Evolutionary conservation across 2,797 vertebrate species (phyloP).

Genomic region (Amblyopsis hoosieri): DNA sequence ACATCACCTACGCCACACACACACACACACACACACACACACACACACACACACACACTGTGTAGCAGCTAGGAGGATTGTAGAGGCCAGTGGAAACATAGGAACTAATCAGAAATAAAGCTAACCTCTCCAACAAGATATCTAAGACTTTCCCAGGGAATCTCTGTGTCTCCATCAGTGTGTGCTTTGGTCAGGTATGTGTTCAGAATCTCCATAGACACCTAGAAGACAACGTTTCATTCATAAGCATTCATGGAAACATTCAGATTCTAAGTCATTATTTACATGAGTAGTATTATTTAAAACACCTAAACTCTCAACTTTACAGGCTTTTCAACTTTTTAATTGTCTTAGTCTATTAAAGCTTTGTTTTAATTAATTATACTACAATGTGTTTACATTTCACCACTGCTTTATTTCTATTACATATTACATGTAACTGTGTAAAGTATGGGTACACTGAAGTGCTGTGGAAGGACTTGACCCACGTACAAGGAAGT

Average conservation of each 20-base stretch:
- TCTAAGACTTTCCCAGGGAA: constrained; percentile 95
- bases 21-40: constrained; percentile 13
- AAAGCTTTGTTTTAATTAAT: no score
- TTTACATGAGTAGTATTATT: no score
- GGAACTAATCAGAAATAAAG: not conserved
- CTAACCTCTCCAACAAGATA: constrained; percentile 95
- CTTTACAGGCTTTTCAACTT: no score
- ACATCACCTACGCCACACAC: constrained; percentile 88
- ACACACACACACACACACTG: not conserved
- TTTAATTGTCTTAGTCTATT: no score
- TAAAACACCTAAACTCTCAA: no score
- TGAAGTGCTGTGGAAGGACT: no score
- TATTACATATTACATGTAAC: no score
- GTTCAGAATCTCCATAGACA: constrained; percentile 94
- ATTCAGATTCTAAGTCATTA: no score
- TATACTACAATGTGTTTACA: no score
- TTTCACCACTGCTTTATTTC: no score
- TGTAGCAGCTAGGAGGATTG: not conserved
- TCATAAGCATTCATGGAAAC: not conserved
- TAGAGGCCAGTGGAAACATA: not conserved
- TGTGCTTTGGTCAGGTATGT: constrained; percentile 91
- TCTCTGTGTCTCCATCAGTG: constrained; percentile 81
- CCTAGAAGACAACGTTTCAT: constrained; percentile 71
- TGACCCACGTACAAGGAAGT: constrained; percentile 85
- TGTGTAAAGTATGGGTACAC: no score